Evolutionary conservation across 1,140 invertebrate genomes (phyloP), one percentile per base, ranked within the genome.

Genomic region (Saccostrea echinata): DNA sequence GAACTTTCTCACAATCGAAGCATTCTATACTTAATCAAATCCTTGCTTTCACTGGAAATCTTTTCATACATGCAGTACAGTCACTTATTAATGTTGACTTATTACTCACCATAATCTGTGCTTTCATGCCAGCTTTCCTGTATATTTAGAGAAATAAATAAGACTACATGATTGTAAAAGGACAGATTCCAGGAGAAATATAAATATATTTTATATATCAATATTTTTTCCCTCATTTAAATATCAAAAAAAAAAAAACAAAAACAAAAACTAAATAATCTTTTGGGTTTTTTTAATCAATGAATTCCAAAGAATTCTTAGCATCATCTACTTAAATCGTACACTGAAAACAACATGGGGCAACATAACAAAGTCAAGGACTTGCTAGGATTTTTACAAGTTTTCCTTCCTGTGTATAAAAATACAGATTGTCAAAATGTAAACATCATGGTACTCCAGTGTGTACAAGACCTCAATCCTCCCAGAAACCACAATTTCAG

Each of bases 81-180:
- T 43, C 43, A 0, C 1, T 43, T 43, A 8, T 43, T 9, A 43
- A 43, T 43, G 6, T 43, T 43, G 2, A 6, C 43, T n/a, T n/a
- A n/a, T 27, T 30, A 27, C 27, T 81, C 64, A 88, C 84, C 84
- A 85, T 71, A 82, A 85, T 64, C 33, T 35, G 84, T n/a, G 71
- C 51, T 61, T 88, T 85, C 18, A 76, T 35, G 18, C 53, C 64
- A 84, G 64, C 64, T 81, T 89, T 89, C 8, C 64, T 84, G 52
- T 27, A 52, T 27, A 84, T 35, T 3, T 64, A 27, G 84, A 85
- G 30, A 53, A 16, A 57, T n/a, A 53, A 16, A 57, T n/a, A 3
- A 57, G n/a, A 61, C 4, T 61, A 6, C 21, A 8, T 61, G 53
- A 55, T 21, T 61, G 43, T 43, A 43, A 43, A 8, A 43, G 43